Evolutionary conservation across 2,113 vertebrate species (phyloP).

Genomic region (Callocephalon fimbriatum): DNA sequence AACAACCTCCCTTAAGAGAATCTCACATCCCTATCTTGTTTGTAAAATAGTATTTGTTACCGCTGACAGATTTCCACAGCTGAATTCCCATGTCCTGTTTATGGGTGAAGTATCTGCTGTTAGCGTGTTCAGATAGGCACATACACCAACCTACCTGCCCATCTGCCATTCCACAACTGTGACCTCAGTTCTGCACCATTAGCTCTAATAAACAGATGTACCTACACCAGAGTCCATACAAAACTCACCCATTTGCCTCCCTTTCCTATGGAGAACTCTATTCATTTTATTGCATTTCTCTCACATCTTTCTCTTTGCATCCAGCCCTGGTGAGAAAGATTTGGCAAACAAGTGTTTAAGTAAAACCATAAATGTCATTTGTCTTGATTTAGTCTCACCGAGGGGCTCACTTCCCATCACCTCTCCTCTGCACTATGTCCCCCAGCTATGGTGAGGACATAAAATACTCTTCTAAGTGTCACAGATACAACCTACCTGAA

Average conservation of each 20-base stretch:
- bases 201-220: background rate
- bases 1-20: background rate
- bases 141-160: background rate
- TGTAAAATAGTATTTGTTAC: background rate
- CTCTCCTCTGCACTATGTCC: background rate
- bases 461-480: background rate
- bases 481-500: background rate
- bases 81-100: background rate
- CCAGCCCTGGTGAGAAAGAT: background rate
- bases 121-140: background rate
- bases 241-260: background rate
- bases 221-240: fast-evolving
- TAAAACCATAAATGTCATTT: background rate
- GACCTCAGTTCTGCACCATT: background rate
- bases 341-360: background rate
- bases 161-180: fast-evolving
- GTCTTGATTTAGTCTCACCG: background rate
- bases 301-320: background rate
- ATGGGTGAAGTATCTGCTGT: background rate
- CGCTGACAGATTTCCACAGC: background rate
- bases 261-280: background rate
- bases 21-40: background rate
- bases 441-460: background rate
- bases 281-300: background rate
- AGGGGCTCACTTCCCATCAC: background rate